Base-by-base conservation (phyloP, 2,113 vertebrate species). In the Lampris incognitus region DNA sequence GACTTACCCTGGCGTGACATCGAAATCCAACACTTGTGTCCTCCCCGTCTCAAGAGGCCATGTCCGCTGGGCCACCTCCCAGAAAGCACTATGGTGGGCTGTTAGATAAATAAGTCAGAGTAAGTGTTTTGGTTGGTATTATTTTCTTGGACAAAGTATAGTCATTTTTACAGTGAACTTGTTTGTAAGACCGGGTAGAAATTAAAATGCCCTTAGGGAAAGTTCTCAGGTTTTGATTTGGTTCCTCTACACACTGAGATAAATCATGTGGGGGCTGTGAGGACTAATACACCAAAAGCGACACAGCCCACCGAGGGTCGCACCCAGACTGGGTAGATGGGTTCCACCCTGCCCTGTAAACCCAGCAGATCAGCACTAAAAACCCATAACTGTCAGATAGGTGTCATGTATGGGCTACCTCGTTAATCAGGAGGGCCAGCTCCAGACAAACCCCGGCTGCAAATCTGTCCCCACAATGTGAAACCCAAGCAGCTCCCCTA, bases 1-100 rank as follows among this genome's bases (percentile, higher is more conserved):
- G 68, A 79, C 84, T 90, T 83, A 90, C 78, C 87, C 77, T 84
- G 74, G 72, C 24, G n/a, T 88, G 80, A 89, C 88, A 81, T 87
- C 84, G 92, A 92, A 94, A 94, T 83, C 60, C 52, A 87, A 93
- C 81, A 87, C 91, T 69, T 38, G 46, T 74, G 65, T 82, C 76
- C 59, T 62, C 39, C 9, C 38, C 75, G 72, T 61, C 81, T 89
- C 89, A 92, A 87, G 76, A 41, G 63, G 41, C 75, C 4, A 49
- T 84, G 87, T 89, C 87, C 73, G 52, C 85, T 81, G 1, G 57
- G 74, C 87, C 84, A 89, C 89, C 92, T 84, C 78, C 60, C 78
- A 58, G 24, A 24, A 24, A 24, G 24, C 24, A 24, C 24, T 24
- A 24, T 24, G 24, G 24, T 24, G 24, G 24, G 24, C 24, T 24